Evolutionary conservation across 30 jellyfish, hydroid and myxozoan species (phyloP), one percentile per base, ranked within the genome.

Genomic region (Aurelia aurita): DNA sequence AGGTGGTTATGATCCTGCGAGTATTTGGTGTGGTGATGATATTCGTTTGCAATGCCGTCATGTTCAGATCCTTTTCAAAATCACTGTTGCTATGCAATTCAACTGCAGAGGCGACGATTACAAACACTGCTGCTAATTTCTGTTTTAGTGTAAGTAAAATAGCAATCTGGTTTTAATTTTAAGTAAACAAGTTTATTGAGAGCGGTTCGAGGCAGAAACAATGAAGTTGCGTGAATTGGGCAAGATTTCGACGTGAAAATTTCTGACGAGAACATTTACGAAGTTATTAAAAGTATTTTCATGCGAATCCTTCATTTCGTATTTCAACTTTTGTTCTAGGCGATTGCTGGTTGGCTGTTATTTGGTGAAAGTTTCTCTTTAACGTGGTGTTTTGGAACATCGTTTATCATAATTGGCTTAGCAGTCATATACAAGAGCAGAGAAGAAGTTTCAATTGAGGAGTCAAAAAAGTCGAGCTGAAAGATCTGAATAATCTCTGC

Each of bases 21-120:
- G 13, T 55, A n/a, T 44, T 68, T 39, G 49, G 85, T 34, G 74
- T 64, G 31, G 16, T 22, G 43, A 66, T 82, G 91, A 82, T 82
- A 11, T 34, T 82, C 25, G 14, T 82, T 23, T 67, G 77, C 22
- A 82, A 82, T 69, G 85, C 79, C 6, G 68, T 82, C 77, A 82
- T 82, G 91, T 82, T 82, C 44, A 64, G 91, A 18, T 82, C 85
- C n/a, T 82, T 82, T 58, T 82, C 91, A 69, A 82, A 82, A 55
- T 82, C 91, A 11, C 46, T 82, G 58, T 63, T 82, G 22, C 60
- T 82, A 6, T 82, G 91, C 19, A 18, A 44, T 43, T 64, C 85
- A 20, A 14, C 91, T 20, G 91, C 91, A 45, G 91, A 82, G 29
- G 91, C 91, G 2, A 82, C 91, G 35, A 82, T 57, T 3, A 58